These are phyloP conservation scores for Solenopsis fugax DNA, from an alignment of 1,140 invertebrate species.

Conservation along the genomic window DNA sequence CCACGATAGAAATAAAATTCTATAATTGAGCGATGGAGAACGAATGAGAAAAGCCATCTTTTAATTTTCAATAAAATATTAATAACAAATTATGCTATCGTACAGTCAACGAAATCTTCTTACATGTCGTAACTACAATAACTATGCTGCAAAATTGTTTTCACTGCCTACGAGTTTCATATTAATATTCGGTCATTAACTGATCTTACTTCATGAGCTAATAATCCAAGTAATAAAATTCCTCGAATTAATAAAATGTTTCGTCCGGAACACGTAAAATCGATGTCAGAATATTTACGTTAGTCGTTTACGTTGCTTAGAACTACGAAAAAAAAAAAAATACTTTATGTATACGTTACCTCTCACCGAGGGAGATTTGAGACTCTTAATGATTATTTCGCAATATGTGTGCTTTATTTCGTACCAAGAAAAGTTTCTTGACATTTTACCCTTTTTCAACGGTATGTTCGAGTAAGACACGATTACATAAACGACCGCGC, in stretches of 20 bases:
- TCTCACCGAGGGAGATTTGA: slow-evolving; percentile 36
- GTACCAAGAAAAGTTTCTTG: slow-evolving; percentile 26
- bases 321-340: slow-evolving; percentile 14
- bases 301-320: slow-evolving; percentile 5
- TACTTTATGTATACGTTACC: not conserved
- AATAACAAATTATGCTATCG: not conserved
- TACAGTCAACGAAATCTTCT: not conserved
- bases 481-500: slow-evolving; percentile 31
- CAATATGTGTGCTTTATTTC: slow-evolving; percentile 15
- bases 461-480: not conserved
- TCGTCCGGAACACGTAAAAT: not conserved
- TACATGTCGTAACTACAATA: slow-evolving; percentile 10
- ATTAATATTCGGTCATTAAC: slow-evolving; percentile 10
- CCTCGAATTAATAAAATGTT: not conserved
- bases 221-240: not conserved
- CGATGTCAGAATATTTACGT: not conserved
- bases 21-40: not conserved
- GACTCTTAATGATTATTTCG: slow-evolving; percentile 48
- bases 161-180: not conserved
- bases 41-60: not conserved
- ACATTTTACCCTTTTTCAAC: slow-evolving; percentile 46
- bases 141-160: not conserved
- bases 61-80: not conserved
- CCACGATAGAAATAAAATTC: not conserved
- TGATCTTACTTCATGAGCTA: not conserved